A percentile compares a stretch with the other conserved stretches of the same genome.
Evolutionary conservation across 2,797 vertebrate species (phyloP).

Genomic region (Masticophis lateralis): DNA sequence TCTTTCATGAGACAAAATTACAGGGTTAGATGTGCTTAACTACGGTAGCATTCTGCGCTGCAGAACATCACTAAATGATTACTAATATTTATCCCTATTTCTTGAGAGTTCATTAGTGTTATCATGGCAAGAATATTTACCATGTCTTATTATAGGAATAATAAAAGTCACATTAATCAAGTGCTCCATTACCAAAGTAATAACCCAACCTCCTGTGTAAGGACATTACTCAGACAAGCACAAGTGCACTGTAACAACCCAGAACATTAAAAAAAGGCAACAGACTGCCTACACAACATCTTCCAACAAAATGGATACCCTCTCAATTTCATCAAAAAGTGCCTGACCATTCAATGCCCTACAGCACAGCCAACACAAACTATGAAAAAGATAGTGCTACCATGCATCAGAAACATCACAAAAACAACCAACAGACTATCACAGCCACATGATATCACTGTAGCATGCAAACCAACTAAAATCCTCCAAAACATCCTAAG

Average conservation of each 20-base stretch:
- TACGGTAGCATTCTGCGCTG: constrained; percentile 61
- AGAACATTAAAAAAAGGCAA: not conserved
- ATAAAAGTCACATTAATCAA: not conserved
- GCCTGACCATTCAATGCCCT: not conserved
- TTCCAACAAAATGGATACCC: not conserved
- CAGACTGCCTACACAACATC: not conserved
- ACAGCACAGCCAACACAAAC: not conserved
- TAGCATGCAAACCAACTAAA: not conserved
- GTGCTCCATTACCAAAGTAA: not conserved
- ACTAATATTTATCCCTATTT: constrained; percentile 61
- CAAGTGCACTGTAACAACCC: not conserved
- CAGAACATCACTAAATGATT: constrained; percentile 56
- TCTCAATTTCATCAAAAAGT: not conserved
- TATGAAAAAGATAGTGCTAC: not conserved
- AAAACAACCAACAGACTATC: not conserved
- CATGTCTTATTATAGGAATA: constrained; percentile 57
- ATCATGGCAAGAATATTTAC: constrained; percentile 58
- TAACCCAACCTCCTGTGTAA: not conserved
- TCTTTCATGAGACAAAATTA: constrained; percentile 56
- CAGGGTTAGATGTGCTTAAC: constrained; percentile 55
- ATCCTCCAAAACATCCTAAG: not conserved
- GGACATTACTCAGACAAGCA: not conserved
- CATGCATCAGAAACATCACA: not conserved
- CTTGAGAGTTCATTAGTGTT: constrained; percentile 60
- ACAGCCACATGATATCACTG: not conserved